Evolutionary conservation across 2,797 vertebrate genomes (phyloP), one percentile per base, ranked within the genome.

Genomic region (Enteromius unitaeniatus): DNA sequence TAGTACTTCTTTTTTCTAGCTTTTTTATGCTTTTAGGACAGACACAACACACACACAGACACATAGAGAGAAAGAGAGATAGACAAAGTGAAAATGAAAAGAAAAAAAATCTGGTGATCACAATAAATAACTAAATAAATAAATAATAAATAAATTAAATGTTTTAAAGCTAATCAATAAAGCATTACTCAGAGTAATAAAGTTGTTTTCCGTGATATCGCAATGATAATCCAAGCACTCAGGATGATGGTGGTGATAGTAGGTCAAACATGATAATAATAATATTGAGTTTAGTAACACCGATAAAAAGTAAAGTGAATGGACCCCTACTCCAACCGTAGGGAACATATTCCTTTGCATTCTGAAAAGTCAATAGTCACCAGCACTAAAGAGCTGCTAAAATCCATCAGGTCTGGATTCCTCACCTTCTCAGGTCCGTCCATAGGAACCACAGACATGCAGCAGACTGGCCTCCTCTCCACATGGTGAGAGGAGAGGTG

Each of bases 101-200:
- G 14, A 47, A 47, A 78, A 49, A 55, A 86, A 87, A 77, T 68
- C 51, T 67, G 9, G 53, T 62, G 74, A 85, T 83, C 84, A 70
- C 37, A 84, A 89, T 40, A 69, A 62, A 88, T 42, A 70, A 86
- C 86, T 42, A 88, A 90, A 85, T 77, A 87, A 85, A 85, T 68
- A 78, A 81, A 83, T 60, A 83, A 88, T 82, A 87, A 90, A 89
- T 78, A 82, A 89, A 89, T 31, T 34, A 87, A 47, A 88, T 84
- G 49, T 85, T 87, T 92, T 91, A 90, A 93, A 93, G 91, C 91
- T 92, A 91, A 87, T 89, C 89, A 85, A 87, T 88, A 88, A 92
- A 93, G 91, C 86, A 73, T 90, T 80, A 87, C 85, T 89, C 87
- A 90, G 84, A 74, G 81, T 91, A 88, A 92, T 90, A 90, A 87